phyloP scores from a whole-genome alignment of 35 echinoderm and acorn worm genomes.

The Ophioderma brevispina region DNA sequence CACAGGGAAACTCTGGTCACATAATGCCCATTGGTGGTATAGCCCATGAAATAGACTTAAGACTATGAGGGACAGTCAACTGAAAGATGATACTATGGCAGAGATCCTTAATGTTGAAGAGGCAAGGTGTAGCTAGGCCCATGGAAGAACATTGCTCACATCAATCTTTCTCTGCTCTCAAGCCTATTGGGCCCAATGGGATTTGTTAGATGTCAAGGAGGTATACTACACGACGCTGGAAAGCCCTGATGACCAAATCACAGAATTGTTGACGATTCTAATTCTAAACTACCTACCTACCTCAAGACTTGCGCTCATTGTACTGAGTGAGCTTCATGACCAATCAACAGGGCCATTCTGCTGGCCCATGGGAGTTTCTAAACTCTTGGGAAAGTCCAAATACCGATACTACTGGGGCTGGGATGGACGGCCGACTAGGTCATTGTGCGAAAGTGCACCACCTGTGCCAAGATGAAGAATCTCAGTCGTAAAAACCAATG shows the following conservation, averaged over 20 bases:
- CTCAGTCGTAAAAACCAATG: background rate
- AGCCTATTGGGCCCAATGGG: background rate
- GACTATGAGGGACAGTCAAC: background rate
- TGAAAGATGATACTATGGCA: background rate
- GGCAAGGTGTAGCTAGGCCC: too few relatives aligned
- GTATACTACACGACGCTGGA: constrained; percentile 37
- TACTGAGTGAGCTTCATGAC: constrained; percentile 33
- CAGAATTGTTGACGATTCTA: constrained; percentile 30
- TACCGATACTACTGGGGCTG: constrained; percentile 57
- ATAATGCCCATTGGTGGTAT: background rate
- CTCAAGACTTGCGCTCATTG: background rate
- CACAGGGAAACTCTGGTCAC: background rate
- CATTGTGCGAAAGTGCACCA: constrained; percentile 1
- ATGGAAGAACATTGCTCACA: background rate
- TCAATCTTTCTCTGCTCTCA: background rate
- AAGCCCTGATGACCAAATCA: constrained; percentile 22
- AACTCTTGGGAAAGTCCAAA: constrained; percentile 34
- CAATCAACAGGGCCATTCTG: background rate
- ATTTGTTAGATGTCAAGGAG: background rate
- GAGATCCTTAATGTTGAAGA: background rate
- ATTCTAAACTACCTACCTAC: too few relatives aligned
- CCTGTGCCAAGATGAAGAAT: constrained; percentile 39
- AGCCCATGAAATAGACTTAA: background rate
- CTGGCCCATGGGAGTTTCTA: constrained; percentile 41
- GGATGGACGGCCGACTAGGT: background rate